These are phyloP conservation scores for Aphrophora alni DNA, from an alignment of 2,888 invertebrate species.

Conservation along the genomic window DNA sequence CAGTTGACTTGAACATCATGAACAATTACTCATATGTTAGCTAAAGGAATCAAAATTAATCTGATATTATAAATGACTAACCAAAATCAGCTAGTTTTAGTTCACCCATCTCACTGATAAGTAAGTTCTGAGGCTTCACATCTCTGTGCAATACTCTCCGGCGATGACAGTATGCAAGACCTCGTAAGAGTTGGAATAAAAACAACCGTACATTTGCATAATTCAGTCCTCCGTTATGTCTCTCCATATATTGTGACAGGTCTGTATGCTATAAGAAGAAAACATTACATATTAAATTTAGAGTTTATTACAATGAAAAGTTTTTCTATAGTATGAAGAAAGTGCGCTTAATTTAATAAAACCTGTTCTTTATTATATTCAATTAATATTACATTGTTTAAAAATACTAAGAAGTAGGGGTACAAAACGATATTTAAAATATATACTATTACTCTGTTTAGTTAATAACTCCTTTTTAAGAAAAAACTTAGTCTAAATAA, in stretches of 20 bases:
- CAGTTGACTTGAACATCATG: too few relatives aligned
- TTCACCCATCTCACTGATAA: slow-evolving; percentile 96
- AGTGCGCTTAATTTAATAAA: neutral
- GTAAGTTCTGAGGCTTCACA: slow-evolving; percentile 97
- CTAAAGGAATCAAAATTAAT: too few relatives aligned
- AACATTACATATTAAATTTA: neutral
- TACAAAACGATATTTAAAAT: too few relatives aligned
- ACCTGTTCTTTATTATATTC: neutral
- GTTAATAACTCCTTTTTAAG: too few relatives aligned
- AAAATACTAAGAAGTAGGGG: too few relatives aligned
- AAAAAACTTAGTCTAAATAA: too few relatives aligned
- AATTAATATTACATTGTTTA: too few relatives aligned
- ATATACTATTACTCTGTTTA: too few relatives aligned
- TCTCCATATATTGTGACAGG: slow-evolving; percentile 97
- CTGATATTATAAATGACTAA: slow-evolving; percentile 53
- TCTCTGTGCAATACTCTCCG: slow-evolving; percentile 95
- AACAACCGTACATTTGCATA: slow-evolving; percentile 94
- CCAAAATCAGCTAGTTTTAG: slow-evolving; percentile 97
- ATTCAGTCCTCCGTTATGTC: slow-evolving; percentile 92
- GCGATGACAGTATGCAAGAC: slow-evolving; percentile 95
- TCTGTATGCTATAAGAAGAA: slow-evolving; percentile 83
- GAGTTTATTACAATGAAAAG: neutral
- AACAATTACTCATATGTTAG: too few relatives aligned
- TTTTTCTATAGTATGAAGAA: neutral
- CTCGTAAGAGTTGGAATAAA: slow-evolving; percentile 96